Evolutionary conservation across 2,797 vertebrate genomes (phyloP), one percentile per base, ranked within the genome.

Genomic region (Aplochiton taeniatus): DNA sequence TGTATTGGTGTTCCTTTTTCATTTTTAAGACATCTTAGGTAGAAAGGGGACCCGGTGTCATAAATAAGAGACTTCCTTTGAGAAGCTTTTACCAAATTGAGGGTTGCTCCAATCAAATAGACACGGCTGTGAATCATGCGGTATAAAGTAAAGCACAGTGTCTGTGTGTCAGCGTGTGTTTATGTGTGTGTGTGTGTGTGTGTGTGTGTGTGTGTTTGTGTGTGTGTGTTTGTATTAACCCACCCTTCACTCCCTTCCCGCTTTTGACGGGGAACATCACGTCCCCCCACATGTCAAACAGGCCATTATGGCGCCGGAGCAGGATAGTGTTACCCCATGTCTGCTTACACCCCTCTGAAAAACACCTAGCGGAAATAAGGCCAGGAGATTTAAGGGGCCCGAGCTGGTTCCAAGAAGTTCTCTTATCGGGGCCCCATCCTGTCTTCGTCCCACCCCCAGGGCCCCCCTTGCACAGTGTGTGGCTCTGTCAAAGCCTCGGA

Each of bases 221-320:
- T 9, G 1, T 5, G 9, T 7, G 54, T 20, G 4, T 42, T 12
- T 55, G 1, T 55, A 7, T 10, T 6, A 52, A 48, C 69, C 68
- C 73, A 63, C 42, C 63, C 9, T 13, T 65, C 65, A 19, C 47
- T 17, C 67, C 18, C 45, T 74, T 61, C 70, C 72, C 61, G 46
- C 69, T 61, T 84, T 79, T 83, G 84, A 87, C 78, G 86, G 75
- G 64, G 75, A 59, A 63, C 62, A 65, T 70, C 69, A 68, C 78
- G 64, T 84, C 64, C 59, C 3, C 55, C 71, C 75, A 80, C 72
- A 68, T 63, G 74, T 80, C 72, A 77, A 61, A 80, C 76, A 61
- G 58, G 66, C 77, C 61, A 75, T 81, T 65, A 81, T 73, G 65
- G 56, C 71, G 58, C 69, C 65, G 69, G 13, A 60, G 66, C 17